Evolutionary conservation across 1,140 invertebrate species (phyloP).

Genomic region (Drosophila murphyi): DNA sequence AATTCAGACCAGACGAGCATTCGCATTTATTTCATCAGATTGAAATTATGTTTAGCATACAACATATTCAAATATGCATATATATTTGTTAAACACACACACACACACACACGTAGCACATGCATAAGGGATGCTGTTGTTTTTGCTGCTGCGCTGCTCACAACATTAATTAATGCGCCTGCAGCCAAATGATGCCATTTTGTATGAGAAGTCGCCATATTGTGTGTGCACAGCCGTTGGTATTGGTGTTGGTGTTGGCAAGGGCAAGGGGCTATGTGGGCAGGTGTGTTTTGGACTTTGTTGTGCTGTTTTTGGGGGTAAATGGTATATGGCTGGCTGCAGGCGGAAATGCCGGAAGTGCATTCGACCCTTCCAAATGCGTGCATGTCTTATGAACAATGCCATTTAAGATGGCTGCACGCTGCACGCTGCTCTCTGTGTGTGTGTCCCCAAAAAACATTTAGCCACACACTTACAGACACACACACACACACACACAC

Average conservation of each 20-base stretch:
- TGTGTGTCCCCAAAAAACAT: constrained; percentile 59
- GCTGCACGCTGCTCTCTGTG: constrained; percentile 4
- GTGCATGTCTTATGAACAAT: constrained; percentile 81
- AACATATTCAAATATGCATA: background rate
- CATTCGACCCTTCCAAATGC: constrained; percentile 73
- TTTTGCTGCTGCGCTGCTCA: constrained; percentile 58
- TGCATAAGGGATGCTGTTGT: constrained; percentile 44
- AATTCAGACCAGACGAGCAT: too few species aligned
- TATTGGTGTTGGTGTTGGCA: background rate
- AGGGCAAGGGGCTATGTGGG: background rate
- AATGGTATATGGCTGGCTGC: constrained; percentile 38
- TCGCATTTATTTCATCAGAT: too few species aligned
- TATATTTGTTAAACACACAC: constrained; percentile 27
- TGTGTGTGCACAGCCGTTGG: constrained; percentile 4
- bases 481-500: constrained; percentile 21
- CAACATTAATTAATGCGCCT: constrained; percentile 80
- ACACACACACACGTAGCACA: constrained; percentile 19
- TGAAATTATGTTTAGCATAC: background rate
- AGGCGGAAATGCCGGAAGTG: constrained; percentile 64
- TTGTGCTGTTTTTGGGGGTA: constrained; percentile 10
- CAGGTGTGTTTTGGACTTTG: constrained; percentile 17
- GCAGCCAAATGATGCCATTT: constrained; percentile 77
- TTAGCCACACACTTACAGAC: constrained; percentile 36
- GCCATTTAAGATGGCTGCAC: constrained; percentile 63
- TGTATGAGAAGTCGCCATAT: constrained; percentile 43